A percentile compares a stretch with the other conserved stretches of the same genome.
phyloP scores from a whole-genome alignment of 2,113 vertebrate genomes.

The Carassius carassius region DNA sequence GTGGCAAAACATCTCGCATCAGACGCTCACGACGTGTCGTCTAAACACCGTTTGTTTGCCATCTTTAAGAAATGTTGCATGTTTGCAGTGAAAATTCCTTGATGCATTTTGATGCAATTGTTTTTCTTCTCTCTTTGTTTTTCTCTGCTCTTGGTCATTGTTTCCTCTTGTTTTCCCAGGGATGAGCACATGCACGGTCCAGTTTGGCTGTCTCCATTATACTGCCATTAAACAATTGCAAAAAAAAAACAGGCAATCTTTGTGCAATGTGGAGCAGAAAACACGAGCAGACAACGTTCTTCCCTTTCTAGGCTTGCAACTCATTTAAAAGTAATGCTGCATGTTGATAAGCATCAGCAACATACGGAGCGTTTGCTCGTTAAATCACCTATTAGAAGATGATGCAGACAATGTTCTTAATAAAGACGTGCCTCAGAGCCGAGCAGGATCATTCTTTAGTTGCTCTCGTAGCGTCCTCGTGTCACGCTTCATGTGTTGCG shows the following conservation, averaged over 20 bases:
- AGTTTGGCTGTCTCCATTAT: constrained; percentile 53
- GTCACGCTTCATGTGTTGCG: constrained; percentile 77
- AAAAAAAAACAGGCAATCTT: constrained; percentile 69
- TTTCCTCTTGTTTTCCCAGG: not conserved
- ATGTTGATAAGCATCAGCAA: constrained; percentile 72
- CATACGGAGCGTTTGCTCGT: constrained; percentile 59
- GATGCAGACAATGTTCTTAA: constrained; percentile 63
- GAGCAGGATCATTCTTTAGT: constrained; percentile 23
- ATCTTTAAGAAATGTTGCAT: not conserved
- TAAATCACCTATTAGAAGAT: constrained; percentile 72
- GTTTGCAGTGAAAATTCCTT: not conserved
- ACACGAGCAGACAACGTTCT: constrained; percentile 61
- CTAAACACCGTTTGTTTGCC: constrained; percentile 36
- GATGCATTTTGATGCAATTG: not conserved
- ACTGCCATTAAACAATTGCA: constrained; percentile 60
- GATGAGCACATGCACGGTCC: not conserved
- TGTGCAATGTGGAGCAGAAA: constrained; percentile 72
- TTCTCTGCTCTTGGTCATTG: not conserved
- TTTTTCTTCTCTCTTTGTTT: not conserved
- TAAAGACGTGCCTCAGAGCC: constrained; percentile 64
- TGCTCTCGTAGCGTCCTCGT: constrained; percentile 71
- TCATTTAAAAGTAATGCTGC: constrained; percentile 75
- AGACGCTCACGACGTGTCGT: constrained; percentile 67
- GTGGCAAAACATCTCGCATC: constrained; percentile 63
- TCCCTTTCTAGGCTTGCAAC: constrained; percentile 66